phyloP scores from a whole-genome alignment of 2,113 vertebrate genomes.

The Meles meles region DNA sequence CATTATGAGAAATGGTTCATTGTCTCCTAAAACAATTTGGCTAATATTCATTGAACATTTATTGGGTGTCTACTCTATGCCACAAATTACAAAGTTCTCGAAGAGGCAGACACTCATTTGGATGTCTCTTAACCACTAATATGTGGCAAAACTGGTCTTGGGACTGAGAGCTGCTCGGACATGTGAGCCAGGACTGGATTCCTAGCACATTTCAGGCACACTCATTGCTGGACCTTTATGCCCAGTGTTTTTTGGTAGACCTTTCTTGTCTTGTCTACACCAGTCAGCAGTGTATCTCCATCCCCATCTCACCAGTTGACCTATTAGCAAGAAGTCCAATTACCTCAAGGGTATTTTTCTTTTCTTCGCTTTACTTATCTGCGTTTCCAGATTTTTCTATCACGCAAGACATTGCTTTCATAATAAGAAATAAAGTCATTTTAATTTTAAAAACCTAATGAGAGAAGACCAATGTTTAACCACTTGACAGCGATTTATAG shows the following conservation, averaged over 20 bases:
- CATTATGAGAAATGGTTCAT: neutral
- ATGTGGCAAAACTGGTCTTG: neutral
- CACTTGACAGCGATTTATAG: neutral
- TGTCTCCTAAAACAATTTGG: neutral
- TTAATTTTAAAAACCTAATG: slow-evolving; percentile 28
- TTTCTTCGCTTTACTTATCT: neutral
- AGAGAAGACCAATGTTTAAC: neutral
- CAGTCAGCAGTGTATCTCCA: neutral
- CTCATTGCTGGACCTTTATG: neutral
- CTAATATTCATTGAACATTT: neutral
- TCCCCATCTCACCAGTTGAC: neutral
- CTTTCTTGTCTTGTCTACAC: neutral
- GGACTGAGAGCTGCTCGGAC: neutral
- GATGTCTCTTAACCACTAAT: neutral
- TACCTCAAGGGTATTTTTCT: neutral
- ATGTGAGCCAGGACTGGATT: neutral
- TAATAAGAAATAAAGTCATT: neutral
- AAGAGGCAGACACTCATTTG: neutral
- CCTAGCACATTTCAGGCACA: neutral
- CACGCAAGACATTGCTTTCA: neutral
- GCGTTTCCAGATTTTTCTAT: neutral
- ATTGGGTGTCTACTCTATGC: neutral
- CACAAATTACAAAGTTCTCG: neutral
- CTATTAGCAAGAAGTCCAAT: slow-evolving; percentile 14
- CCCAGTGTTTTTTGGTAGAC: neutral